phyloP scores from a whole-genome alignment of 2,797 vertebrate species.

The Sebastes hopkinsi region DNA sequence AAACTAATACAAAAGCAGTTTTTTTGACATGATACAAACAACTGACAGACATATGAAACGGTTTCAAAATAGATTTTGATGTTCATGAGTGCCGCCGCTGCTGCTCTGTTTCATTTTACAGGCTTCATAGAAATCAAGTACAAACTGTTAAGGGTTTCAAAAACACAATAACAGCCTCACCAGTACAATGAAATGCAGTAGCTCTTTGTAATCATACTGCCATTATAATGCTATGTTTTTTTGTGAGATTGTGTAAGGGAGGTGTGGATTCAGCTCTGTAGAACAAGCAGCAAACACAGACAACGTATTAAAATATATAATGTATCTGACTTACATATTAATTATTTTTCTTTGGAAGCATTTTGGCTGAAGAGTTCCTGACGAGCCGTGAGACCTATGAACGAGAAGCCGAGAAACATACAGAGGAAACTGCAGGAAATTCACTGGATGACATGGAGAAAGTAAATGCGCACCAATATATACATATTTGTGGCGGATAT shows the following conservation, averaged over 20 bases:
- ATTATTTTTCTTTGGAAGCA: conserved; percentile 23
- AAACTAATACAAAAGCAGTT: neutral
- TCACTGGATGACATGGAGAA: conserved; percentile 69
- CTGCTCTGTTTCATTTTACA: neutral
- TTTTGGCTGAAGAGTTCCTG: conserved; percentile 73
- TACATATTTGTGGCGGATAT: neutral
- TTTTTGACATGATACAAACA: neutral
- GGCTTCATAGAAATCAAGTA: neutral
- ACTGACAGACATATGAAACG: neutral
- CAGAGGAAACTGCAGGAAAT: conserved; percentile 44
- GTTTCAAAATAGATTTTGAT: neutral
- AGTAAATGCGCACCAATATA: conserved; percentile 15
- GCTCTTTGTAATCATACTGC: neutral
- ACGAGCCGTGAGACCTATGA: conserved; percentile 49
- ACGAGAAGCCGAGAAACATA: conserved; percentile 59
- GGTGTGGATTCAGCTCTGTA: neutral
- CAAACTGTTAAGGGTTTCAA: no score
- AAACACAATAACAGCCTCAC: neutral
- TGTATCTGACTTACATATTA: neutral
- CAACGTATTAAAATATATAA: neutral
- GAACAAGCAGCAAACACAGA: neutral
- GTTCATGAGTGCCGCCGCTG: neutral
- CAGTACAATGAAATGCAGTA: neutral
- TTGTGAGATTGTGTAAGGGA: neutral
- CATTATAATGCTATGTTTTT: neutral